Percentiles rank a stretch among this genome's conserved stretches.
phyloP scores from a whole-genome alignment of 1,140 invertebrate genomes.

The Drosophila sproati region DNA sequence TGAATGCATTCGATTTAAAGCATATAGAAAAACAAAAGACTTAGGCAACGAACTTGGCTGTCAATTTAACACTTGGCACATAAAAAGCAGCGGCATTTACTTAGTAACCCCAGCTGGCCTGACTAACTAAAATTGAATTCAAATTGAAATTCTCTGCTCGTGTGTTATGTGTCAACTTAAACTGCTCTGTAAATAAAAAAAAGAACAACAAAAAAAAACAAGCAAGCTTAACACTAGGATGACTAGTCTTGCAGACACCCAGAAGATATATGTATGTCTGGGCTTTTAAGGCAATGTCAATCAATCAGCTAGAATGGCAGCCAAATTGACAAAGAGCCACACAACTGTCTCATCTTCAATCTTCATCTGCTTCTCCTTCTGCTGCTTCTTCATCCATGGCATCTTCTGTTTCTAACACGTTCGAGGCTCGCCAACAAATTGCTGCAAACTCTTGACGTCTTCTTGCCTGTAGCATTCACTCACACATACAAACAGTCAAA shows the following conservation, averaged over 20 bases:
- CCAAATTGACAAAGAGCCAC: constrained; percentile 69
- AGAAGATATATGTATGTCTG: constrained; percentile 55
- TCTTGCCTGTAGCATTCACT: constrained; percentile 19
- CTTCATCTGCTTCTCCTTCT: constrained; percentile 13
- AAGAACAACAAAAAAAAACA: constrained; percentile 16
- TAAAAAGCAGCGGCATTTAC: constrained; percentile 14
- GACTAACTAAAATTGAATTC: constrained; percentile 26
- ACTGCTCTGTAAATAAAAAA: constrained; percentile 55
- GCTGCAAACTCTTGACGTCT: constrained; percentile 23
- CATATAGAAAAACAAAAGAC: constrained; percentile 32
- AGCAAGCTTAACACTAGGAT: not conserved
- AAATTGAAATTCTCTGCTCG: constrained; percentile 32
- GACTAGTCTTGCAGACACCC: not conserved
- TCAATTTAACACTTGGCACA: constrained; percentile 54
- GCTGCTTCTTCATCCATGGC: constrained; percentile 4
- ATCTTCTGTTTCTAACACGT: constrained; percentile 48
- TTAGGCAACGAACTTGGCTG: constrained; percentile 45
- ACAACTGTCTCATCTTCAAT: constrained; percentile 55
- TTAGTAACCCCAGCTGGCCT: constrained; percentile 37
- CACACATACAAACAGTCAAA: not conserved
- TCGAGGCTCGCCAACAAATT: constrained; percentile 37
- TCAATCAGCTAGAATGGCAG: constrained; percentile 74
- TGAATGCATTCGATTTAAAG: not conserved
- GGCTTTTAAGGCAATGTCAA: constrained; percentile 79
- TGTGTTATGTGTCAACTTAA: constrained; percentile 40